A percentile compares a stretch with the other conserved stretches of the same genome.
These are phyloP conservation scores for Ennomos erosarius DNA, from an alignment of 2,888 invertebrate species.

Conservation along the genomic window DNA sequence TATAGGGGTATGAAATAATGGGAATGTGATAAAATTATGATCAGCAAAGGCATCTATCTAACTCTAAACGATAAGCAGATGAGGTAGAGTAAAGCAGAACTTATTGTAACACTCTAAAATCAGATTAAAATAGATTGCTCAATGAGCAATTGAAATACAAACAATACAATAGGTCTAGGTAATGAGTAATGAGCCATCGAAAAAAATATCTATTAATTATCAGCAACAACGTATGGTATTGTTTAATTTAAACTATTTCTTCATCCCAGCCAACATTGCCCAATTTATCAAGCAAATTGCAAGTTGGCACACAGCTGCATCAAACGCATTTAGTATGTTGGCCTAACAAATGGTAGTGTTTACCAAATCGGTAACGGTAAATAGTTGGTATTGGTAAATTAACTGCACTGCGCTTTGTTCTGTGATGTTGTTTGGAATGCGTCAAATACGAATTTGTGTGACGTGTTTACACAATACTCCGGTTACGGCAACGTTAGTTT, in stretches of 20 bases:
- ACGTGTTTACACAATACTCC: slow-evolving; percentile 53
- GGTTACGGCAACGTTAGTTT: slow-evolving; percentile 36
- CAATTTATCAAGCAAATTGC: slow-evolving; percentile 29
- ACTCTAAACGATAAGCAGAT: too few species aligned
- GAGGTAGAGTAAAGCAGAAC: too few species aligned
- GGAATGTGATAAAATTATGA: slow-evolving; percentile 11
- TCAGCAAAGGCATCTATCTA: too few species aligned
- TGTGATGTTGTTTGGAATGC: slow-evolving; percentile 41
- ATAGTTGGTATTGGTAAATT: slow-evolving; percentile 43
- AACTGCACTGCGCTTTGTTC: slow-evolving; percentile 39
- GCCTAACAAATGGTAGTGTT: slow-evolving; percentile 20
- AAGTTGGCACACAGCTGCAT: slow-evolving; percentile 32
- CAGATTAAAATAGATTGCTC: too few species aligned
- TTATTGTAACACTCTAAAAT: too few species aligned
- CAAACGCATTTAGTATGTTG: slow-evolving; percentile 4
- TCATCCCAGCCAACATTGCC: slow-evolving; percentile 18
- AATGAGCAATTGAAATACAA: too few species aligned
- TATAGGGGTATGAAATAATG: slow-evolving; percentile 13
- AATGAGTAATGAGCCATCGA: too few species aligned
- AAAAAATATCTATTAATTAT: too few species aligned
- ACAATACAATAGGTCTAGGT: too few species aligned
- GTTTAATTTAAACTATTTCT: slow-evolving; percentile 3
- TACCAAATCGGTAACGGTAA: slow-evolving; percentile 17
- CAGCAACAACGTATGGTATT: neutral
- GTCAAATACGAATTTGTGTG: slow-evolving; percentile 55